Evolutionary conservation across 1,140 invertebrate species (phyloP), one percentile per base, ranked within the genome.

Genomic region (Pissodes strobi): DNA sequence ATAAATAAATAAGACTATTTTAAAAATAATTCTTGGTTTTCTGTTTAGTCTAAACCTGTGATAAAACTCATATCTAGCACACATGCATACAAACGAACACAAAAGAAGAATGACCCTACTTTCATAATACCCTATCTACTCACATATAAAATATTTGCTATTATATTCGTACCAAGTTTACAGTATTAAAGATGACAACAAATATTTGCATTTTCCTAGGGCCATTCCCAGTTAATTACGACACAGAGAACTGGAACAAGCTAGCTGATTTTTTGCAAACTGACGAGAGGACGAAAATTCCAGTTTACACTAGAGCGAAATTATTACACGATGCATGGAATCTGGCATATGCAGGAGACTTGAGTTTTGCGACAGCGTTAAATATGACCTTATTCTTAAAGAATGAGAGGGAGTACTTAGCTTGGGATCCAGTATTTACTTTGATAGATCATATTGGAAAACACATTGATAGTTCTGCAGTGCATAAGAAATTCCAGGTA

Each of bases 191-290:
- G n/a, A n/a, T n/a, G n/a, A n/a, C n/a, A n/a, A n/a, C n/a, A n/a
- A n/a, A n/a, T n/a, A n/a, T n/a, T n/a, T n/a, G n/a, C n/a, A n/a
- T n/a, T n/a, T n/a, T n/a, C n/a, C n/a, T 72, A 87, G 89, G 88
- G 1, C 90, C 91, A 55, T 93, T 88, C 73, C 86, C 89, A 4
- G 91, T 93, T 0, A 92, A 93, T 70, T 93, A 93, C 72, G 91
- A 93, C 67, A 64, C 76, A 4, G 73, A 82, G n/a, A 93, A 92
- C 72, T 93, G 91, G 92, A 83, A 87, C 64, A 82, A 90, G 65
- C 73, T 93, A 1, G 82, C 86, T 0, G 72, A 83, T 1, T 91
- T 82, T 72, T 76, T 92, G 2, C 82, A 83, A 70, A 80, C 81
- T 39, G 70, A 80, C 48, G 64, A 84, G 72, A 73, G 85, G 53